Percentiles rank a stretch among this genome's conserved stretches.
Evolutionary conservation across 37 sponge, comb jelly and placozoan genomes (phyloP).

Genomic region (Eunapius fragilis): DNA sequence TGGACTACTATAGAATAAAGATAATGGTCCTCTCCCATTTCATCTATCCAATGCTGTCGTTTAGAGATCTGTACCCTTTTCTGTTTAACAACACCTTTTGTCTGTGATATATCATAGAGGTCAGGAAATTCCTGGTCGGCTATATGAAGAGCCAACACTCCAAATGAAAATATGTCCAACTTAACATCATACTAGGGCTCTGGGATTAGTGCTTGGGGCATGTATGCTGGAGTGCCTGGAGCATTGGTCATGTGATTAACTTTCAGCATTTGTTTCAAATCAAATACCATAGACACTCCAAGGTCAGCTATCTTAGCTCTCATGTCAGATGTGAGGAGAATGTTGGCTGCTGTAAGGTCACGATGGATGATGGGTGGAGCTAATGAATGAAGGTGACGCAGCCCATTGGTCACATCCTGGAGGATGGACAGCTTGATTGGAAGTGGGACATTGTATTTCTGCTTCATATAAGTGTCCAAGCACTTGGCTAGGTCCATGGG

Average conservation of each 20-base stretch:
- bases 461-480: background rate
- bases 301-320: conserved; percentile 11
- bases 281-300: conserved; percentile 2
- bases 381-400: background rate
- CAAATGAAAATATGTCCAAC: too few relatives aligned
- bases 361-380: conserved; percentile 6
- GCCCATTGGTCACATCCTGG: background rate
- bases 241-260: too few relatives aligned
- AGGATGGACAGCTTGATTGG: conserved; percentile 19
- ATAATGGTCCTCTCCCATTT: conserved; percentile 12
- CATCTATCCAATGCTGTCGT: background rate
- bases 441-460: background rate
- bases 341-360: conserved; percentile 1
- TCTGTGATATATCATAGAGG: too few relatives aligned
- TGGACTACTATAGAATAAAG: background rate
- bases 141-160: background rate
- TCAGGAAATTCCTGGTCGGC: background rate
- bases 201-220: background rate
- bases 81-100: too few relatives aligned
- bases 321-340: conserved; percentile 6
- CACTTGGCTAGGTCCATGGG: too few relatives aligned
- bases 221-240: background rate
- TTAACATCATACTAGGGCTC: background rate
- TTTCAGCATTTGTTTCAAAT: too few relatives aligned
- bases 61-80: too few relatives aligned